Evolutionary conservation across 2,113 vertebrate genomes (phyloP).

Genomic region (Eptesicus fuscus): DNA sequence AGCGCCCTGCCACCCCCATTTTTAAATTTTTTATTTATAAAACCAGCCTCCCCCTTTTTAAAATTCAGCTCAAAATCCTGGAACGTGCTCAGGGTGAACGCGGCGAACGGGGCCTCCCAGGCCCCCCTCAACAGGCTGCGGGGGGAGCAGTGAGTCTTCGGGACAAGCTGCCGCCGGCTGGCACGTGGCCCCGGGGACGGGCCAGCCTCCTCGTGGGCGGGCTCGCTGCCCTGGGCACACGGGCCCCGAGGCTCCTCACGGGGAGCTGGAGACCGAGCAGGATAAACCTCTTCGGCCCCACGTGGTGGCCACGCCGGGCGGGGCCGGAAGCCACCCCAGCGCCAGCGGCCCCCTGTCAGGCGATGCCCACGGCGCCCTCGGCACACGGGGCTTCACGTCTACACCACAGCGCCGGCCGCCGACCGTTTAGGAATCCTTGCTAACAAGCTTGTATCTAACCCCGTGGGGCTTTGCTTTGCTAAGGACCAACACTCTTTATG

Average conservation of each 20-base stretch:
- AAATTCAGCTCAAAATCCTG: not conserved
- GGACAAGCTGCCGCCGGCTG: fast-evolving
- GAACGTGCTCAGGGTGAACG: not conserved
- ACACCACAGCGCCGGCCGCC: not conserved
- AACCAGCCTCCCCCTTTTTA: not conserved
- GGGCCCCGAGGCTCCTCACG: too few relatives aligned
- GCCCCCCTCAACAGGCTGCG: not conserved
- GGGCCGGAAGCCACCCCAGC: not conserved
- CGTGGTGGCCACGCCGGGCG: too few relatives aligned
- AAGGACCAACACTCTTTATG: not conserved
- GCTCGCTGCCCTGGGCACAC: too few relatives aligned
- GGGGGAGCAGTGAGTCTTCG: not conserved
- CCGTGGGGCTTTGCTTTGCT: not conserved
- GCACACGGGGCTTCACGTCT: too few relatives aligned
- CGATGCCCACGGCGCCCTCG: not conserved
- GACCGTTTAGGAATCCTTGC: not conserved
- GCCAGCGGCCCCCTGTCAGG: too few relatives aligned
- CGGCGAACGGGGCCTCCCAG: not conserved
- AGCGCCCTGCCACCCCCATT: fast-evolving
- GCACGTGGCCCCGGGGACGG: not conserved
- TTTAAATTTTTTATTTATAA: too few relatives aligned
- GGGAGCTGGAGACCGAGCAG: not conserved
- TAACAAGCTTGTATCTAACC: not conserved
- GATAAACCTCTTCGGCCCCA: too few relatives aligned
- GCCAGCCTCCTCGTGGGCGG: not conserved